Base-by-base conservation (phyloP, 2,888 invertebrate species). In the Arrhopalites spinosus region DNA sequence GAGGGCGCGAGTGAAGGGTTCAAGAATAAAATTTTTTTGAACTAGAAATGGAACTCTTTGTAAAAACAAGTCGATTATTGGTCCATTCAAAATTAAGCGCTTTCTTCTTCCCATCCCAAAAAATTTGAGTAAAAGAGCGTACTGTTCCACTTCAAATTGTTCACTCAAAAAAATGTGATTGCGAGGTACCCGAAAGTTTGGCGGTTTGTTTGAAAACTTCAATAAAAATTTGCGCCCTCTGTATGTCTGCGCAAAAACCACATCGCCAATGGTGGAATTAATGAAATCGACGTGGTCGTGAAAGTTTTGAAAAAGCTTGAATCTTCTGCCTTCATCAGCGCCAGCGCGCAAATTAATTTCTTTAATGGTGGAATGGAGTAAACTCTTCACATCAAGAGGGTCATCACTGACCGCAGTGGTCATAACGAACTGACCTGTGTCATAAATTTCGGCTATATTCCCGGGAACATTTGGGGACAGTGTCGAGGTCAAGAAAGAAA, bases 141-240 rank as follows among this genome's bases (percentile, higher is more conserved):
- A 68, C 27, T 20, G 25, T 25, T 25, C 23, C 1, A 68, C 68
- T n/a, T 47, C 50, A 36, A 13, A 17, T 11, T 8, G 20, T 2
- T n/a, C n/a, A 27, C 68, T 13, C 50, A 68, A 17, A 25, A 8
- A 68, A 7, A 68, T 68, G 27, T 68, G 68, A 68, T 67, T 45
- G 7, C 11, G 8, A 1, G 20, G 45, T 45, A 15, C 23, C 11
- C 45, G 25, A 36, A 45, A 20, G 20, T 8, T 20, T 13, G 8
- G 45, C 45, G 64, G 45, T 11, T 15, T n/a, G 15, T 50, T 20
- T 50, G 50, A 15, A 5, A 50, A 50, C 50, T 50, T 17, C 36
- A 36, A 36, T 11, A 36, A 3, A 36, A 36, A 36, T n/a, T n/a
- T n/a, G n/a, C n/a, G n/a, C n/a, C n/a, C n/a, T n/a, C n/a, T n/a